phyloP scores from a whole-genome alignment of 2,113 vertebrate genomes.

The Polypterus bichir region DNA sequence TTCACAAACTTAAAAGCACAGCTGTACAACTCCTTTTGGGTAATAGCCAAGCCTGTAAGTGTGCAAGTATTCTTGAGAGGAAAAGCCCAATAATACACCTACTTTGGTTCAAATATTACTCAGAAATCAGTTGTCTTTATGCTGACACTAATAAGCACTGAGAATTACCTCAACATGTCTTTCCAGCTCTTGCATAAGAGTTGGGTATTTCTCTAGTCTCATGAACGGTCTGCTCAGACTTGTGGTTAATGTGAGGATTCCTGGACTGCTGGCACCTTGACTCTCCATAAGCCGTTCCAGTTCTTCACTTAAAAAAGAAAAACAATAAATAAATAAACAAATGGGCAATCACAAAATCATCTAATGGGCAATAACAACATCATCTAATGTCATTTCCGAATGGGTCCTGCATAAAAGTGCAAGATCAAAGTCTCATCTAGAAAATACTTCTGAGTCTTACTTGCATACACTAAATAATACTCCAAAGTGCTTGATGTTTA shows the following conservation, averaged over 20 bases:
- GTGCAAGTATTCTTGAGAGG: no score
- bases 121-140: no score
- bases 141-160: not conserved
- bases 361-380: not conserved
- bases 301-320: slow-evolving; percentile 64
- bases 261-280: slow-evolving; percentile 71
- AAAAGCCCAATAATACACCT: no score
- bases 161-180: slow-evolving; percentile 81
- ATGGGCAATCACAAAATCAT: not conserved
- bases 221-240: slow-evolving; percentile 95
- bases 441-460: no score
- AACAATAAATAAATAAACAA: not conserved
- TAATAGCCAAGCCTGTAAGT: no score
- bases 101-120: no score
- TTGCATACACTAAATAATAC: no score
- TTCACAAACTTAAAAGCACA: no score
- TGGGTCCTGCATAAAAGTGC: not conserved
- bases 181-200: slow-evolving; percentile 86
- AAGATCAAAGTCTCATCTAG: no score
- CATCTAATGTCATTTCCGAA: not conserved
- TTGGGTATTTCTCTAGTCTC: slow-evolving; percentile 87
- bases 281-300: slow-evolving; percentile 91
- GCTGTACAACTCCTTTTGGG: no score
- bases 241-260: slow-evolving; percentile 81
- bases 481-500: no score